phyloP scores from a whole-genome alignment of 2,888 invertebrate species.

The Hedychridium roseum region DNA sequence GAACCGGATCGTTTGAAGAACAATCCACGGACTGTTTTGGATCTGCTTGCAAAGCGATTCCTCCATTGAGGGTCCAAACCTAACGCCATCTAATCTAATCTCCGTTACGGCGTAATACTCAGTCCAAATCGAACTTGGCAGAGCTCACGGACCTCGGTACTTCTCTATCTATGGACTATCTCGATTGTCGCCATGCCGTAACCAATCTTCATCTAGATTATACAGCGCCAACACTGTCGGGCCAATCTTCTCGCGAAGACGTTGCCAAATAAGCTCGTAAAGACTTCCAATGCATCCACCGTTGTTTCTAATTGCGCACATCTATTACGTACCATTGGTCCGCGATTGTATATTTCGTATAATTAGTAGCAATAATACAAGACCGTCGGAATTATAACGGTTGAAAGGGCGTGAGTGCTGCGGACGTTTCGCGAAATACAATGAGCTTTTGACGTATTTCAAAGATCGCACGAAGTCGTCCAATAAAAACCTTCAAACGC shows the following conservation, averaged over 20 bases:
- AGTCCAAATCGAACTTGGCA: constrained; percentile 49
- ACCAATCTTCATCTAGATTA: constrained; percentile 51
- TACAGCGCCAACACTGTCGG: constrained; percentile 42
- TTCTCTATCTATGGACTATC: constrained; percentile 22
- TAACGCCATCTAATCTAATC: constrained; percentile 50
- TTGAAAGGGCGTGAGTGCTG: constrained; percentile 5
- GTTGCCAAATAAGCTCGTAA: constrained; percentile 47
- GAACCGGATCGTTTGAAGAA: constrained; percentile 19
- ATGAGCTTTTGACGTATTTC: constrained; percentile 2
- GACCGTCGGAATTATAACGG: neutral
- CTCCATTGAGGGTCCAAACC: constrained; percentile 45
- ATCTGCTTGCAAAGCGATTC: constrained; percentile 58
- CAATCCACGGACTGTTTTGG: constrained; percentile 27
- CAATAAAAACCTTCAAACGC: constrained; percentile 18
- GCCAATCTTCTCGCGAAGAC: constrained; percentile 36
- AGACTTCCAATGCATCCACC: constrained; percentile 33
- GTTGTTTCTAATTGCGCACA: constrained; percentile 8
- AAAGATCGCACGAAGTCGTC: constrained; percentile 12
- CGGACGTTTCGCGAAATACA: constrained; percentile 4
- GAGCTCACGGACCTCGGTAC: constrained; percentile 26
- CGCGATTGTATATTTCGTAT: neutral
- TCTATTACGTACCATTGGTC: neutral
- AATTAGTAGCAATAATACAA: neutral
- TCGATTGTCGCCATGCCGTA: constrained; percentile 26
- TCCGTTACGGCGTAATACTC: constrained; percentile 43